A percentile compares a stretch with the other conserved stretches of the same genome.
Conservation (phyloP, 2,888 invertebrate species). For the Xestobium rufovillosum region DNA sequence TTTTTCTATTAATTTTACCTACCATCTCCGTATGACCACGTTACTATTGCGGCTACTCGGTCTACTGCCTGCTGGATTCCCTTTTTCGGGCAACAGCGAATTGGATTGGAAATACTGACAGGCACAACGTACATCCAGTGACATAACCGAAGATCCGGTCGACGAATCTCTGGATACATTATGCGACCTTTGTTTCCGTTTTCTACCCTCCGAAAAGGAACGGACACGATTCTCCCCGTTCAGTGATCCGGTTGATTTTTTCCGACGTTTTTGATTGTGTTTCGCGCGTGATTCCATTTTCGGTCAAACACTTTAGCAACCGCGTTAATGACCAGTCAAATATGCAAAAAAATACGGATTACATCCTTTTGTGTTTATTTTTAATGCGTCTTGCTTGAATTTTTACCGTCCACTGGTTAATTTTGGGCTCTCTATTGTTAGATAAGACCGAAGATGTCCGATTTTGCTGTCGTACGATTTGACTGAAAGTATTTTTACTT, state of each 20-base stretch:
- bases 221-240: constrained; percentile 38
- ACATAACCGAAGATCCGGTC: constrained; percentile 53
- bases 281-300: constrained; percentile 19
- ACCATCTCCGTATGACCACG: constrained; percentile 18
- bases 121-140: constrained; percentile 76
- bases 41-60: constrained; percentile 28
- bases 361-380: too few relatives aligned
- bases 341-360: too few relatives aligned
- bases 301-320: constrained; percentile 21
- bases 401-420: constrained; percentile 37
- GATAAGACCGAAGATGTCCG: constrained; percentile 32
- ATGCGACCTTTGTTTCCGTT: constrained; percentile 50
- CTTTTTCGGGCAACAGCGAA: constrained; percentile 50
- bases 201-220: constrained; percentile 62
- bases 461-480: too few relatives aligned
- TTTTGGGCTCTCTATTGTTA: constrained; percentile 37
- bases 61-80: constrained; percentile 55
- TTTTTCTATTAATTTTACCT: constrained; percentile 9
- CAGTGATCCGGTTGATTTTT: constrained; percentile 18
- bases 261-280: constrained; percentile 16
- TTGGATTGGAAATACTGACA: constrained; percentile 81
- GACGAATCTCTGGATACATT: constrained; percentile 66
- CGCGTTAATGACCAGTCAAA: too few relatives aligned
- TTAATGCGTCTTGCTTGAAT: constrained; percentile 27
- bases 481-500: too few relatives aligned